These are phyloP conservation scores for Rhinopomastus cyanomelas DNA, from an alignment of 2,113 vertebrate species.

Conservation along the genomic window DNA sequence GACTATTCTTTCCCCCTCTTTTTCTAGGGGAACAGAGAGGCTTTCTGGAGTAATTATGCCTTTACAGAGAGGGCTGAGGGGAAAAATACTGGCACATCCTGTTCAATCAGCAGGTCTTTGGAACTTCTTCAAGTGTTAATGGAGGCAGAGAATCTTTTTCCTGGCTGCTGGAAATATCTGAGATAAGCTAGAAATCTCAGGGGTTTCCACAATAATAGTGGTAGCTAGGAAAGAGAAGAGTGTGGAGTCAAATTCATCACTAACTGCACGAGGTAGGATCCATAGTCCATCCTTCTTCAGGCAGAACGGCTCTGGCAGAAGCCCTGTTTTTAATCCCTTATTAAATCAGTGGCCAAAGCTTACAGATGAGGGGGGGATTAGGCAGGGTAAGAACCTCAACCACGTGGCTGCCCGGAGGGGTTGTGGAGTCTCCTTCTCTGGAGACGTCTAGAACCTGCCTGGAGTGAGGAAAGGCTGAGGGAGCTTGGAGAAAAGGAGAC, in stretches of 20 bases:
- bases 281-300: not conserved
- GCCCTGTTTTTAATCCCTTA: not conserved
- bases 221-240: constrained; percentile 29
- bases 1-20: not conserved
- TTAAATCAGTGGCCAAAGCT: not conserved
- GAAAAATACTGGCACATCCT: not conserved
- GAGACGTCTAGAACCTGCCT: no score
- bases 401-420: no score
- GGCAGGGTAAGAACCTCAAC: not conserved
- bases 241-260: not conserved
- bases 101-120: not conserved
- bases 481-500: no score
- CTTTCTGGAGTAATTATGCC: not conserved
- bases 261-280: not conserved
- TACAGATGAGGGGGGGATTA: not conserved
- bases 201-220: constrained; percentile 10
- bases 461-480: no score
- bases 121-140: not conserved
- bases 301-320: not conserved
- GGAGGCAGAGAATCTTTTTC: not conserved
- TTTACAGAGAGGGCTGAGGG: not conserved
- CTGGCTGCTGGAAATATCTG: not conserved
- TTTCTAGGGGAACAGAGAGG: not conserved
- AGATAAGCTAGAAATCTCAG: constrained; percentile 20
- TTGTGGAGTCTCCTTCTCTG: no score